Evolutionary conservation across 2,888 invertebrate species (phyloP), one percentile per base, ranked within the genome.

Genomic region (Mythimna vitellina): DNA sequence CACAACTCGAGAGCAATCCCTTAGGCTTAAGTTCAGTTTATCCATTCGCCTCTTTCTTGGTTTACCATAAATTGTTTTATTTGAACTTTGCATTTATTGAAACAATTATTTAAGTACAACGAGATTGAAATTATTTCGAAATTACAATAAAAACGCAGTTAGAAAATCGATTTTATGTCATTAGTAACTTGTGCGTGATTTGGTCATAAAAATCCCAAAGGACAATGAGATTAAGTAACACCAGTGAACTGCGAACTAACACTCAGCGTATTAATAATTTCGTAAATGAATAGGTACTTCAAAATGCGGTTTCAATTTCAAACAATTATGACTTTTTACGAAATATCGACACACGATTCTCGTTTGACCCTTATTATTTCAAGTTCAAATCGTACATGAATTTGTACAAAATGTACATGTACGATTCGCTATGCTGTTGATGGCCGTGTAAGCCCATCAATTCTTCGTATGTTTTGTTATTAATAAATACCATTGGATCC

Each of bases 321-420:
- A 80, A 65, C 29, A 67, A 70, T 32, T 65, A 51, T 66, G 60
- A 54, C 10, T 63, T 72, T 76, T 74, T 78, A 73, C 70, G 71
- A 74, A 80, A 83, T 60, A 35, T 61, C 32, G n/a, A 53, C 22
- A 65, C 82, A 82, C 75, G 80, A 72, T 71, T 82, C 69, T 73
- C 29, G 62, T 76, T 69, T 73, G 70, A 76, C 76, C 78, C 53
- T 60, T 73, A 67, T 76, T 57, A 70, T 79, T 83, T 78, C 73
- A 83, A 83, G 83, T 81, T 78, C 76, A 73, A 42, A 73, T 70
- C 1, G 56, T 70, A 76, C 68, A 74, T 80, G 67, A 74, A 68
- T 78, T 60, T 65, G 58, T 70, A 69, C 62, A 76, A 29, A 46
- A 46, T 65, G 58, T 70, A 65, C 62, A 74, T 46, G 46, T 46